Evolutionary conservation across 2,113 vertebrate species (phyloP).

Genomic region (Eulemur macaco): DNA sequence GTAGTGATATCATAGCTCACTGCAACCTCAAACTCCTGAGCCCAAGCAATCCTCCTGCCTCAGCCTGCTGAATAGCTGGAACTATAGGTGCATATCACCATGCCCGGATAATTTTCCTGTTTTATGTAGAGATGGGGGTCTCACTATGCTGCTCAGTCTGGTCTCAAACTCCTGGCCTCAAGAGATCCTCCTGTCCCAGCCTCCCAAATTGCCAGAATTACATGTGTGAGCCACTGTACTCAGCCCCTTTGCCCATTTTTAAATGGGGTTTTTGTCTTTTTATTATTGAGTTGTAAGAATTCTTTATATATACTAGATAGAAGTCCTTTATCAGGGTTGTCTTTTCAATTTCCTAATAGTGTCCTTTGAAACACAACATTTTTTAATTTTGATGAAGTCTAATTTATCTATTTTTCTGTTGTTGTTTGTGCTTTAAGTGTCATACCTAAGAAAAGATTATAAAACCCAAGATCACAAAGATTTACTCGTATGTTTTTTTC

Average conservation of each 20-base stretch:
- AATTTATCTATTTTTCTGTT: neutral
- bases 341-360: neutral
- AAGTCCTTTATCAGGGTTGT: neutral
- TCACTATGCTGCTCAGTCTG: too few species aligned
- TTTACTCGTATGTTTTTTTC: neutral
- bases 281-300: constrained; percentile 2
- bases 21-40: too few species aligned
- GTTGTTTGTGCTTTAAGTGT: neutral
- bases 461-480: neutral
- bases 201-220: too few species aligned
- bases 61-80: too few species aligned
- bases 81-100: too few species aligned
- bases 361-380: neutral
- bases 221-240: too few species aligned
- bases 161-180: too few species aligned
- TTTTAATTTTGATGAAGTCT: neutral
- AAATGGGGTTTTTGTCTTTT: neutral
- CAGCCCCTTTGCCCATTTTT: neutral
- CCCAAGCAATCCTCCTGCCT: too few species aligned
- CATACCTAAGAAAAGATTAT: neutral
- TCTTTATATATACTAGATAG: neutral
- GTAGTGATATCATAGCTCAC: too few species aligned
- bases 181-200: too few species aligned
- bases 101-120: too few species aligned
- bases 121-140: too few species aligned